phyloP scores from a whole-genome alignment of 2,113 vertebrate species.

The Nymphicus hollandicus region DNA sequence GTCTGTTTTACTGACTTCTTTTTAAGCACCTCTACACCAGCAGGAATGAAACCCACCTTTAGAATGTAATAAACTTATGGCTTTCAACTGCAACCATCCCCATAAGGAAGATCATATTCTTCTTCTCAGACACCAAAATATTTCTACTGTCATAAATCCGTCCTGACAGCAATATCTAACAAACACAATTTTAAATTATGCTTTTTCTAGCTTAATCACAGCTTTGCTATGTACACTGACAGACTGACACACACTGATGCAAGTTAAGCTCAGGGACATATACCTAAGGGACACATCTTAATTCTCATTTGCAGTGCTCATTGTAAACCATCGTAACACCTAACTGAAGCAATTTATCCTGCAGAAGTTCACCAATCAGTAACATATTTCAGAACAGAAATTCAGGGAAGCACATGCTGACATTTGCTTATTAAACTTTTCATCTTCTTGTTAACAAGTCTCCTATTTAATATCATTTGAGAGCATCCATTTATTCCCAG shows the following conservation, averaged over 20 bases:
- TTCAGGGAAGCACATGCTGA: not conserved
- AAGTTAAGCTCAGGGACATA: not conserved
- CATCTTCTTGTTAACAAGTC: not conserved
- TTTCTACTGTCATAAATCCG: not conserved
- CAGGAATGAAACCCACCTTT: not conserved
- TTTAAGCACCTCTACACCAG: not conserved
- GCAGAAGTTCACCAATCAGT: not conserved
- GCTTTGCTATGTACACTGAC: not conserved
- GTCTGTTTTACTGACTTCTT: not conserved
- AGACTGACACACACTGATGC: not conserved
- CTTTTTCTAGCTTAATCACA: not conserved
- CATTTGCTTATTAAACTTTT: not conserved
- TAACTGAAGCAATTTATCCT: not conserved
- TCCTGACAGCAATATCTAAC: not conserved
- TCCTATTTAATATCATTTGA: not conserved
- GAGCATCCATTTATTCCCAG: not conserved
- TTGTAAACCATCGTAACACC: not conserved
- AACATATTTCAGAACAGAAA: not conserved
- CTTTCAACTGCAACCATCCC: not conserved
- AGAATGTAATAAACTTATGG: not conserved
- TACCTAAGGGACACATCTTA: not conserved
- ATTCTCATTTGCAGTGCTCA: not conserved
- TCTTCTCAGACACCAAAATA: not conserved
- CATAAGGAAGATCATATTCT: not conserved
- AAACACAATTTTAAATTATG: not conserved